Percentiles rank a stretch among this genome's conserved stretches.
phyloP scores from a whole-genome alignment of 2,797 vertebrate genomes.

The Prunella strophiata region DNA sequence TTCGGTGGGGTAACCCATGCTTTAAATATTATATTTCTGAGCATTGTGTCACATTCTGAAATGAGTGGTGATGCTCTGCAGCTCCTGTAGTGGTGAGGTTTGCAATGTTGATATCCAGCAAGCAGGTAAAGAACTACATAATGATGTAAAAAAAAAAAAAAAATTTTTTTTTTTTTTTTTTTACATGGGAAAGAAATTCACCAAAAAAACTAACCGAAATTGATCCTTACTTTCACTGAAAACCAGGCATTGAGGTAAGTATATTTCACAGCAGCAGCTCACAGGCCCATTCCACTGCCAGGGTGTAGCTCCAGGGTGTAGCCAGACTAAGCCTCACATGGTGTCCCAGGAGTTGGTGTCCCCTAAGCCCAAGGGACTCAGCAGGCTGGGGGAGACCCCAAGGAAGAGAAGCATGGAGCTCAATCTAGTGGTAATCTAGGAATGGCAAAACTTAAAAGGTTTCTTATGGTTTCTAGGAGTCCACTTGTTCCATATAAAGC shows the following conservation, averaged over 20 bases:
- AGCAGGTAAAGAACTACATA: not conserved
- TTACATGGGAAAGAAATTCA: not conserved
- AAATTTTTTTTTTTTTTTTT: not conserved
- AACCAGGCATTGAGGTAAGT: not conserved
- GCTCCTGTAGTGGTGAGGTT: not conserved
- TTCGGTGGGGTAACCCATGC: not conserved
- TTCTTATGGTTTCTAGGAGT: not conserved
- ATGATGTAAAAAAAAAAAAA: not conserved
- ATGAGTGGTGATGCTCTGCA: not conserved
- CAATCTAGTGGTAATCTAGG: not conserved
- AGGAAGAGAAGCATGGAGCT: not conserved
- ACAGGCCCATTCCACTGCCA: fast-evolving
- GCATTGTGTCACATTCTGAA: not conserved
- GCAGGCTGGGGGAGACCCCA: fast-evolving
- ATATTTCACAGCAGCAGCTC: not conserved
- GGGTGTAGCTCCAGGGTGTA: not conserved
- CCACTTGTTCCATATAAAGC: not conserved
- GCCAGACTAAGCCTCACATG: fast-evolving
- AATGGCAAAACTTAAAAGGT: not conserved
- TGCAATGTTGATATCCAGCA: not conserved
- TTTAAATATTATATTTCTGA: not conserved
- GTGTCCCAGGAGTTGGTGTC: fast-evolving
- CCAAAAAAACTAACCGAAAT: not conserved
- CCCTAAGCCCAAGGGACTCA: fast-evolving
- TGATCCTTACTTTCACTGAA: not conserved